Conservation (phyloP, 2,797 vertebrate genomes). For the Pyrocephalus nanus region DNA sequence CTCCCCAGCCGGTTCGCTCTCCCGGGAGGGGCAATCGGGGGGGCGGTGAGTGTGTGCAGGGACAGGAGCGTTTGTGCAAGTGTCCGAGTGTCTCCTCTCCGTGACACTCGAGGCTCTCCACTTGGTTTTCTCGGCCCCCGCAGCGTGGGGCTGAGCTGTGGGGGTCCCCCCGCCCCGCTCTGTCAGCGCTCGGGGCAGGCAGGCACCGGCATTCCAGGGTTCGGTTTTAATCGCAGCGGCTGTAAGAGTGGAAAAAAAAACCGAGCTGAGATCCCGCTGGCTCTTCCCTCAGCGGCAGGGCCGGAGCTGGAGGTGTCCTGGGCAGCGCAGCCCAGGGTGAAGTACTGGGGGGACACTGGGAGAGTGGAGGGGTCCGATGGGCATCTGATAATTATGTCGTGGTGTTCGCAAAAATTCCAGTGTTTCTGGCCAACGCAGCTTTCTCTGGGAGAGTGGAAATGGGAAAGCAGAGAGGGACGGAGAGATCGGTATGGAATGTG, state of each 20-base stretch:
- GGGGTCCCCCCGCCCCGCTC: neutral
- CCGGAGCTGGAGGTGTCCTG: neutral
- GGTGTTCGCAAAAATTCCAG: neutral
- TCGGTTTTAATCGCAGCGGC: neutral
- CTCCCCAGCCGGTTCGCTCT: neutral
- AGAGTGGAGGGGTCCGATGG: neutral
- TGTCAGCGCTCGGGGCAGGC: neutral
- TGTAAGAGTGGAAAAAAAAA: neutral
- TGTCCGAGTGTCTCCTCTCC: neutral
- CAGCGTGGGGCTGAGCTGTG: neutral
- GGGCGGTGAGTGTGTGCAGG: rapidly evolving
- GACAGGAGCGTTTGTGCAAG: rapidly evolving
- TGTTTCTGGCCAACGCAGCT: neutral
- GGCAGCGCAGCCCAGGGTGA: neutral
- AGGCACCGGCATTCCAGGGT: too few relatives aligned
- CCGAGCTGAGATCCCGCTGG: rapidly evolving
- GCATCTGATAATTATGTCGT: neutral
- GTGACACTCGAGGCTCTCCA: rapidly evolving
- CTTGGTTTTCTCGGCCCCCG: neutral
- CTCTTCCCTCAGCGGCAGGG: neutral
- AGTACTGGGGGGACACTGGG: too few relatives aligned
- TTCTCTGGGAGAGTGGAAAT: neutral
- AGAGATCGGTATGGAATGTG: neutral
- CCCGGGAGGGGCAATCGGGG: neutral
- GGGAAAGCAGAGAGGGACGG: neutral